Percentiles rank a stretch among this genome's conserved stretches.
Evolutionary conservation across 2,113 vertebrate species (phyloP).

Genomic region (Thunnus maccoyii): DNA sequence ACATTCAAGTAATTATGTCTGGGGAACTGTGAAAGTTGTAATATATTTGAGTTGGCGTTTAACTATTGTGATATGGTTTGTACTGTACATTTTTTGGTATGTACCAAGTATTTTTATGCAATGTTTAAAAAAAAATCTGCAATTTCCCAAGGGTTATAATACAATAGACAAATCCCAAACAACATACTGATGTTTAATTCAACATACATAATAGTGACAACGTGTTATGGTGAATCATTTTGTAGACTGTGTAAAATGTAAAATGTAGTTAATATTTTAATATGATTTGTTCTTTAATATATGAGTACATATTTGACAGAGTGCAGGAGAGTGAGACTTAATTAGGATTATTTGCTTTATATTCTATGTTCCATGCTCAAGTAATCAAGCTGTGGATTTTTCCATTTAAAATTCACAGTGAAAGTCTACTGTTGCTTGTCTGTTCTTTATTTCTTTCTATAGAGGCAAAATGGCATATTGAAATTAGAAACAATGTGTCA

Average conservation of each 20-base stretch:
- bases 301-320: constrained; percentile 8
- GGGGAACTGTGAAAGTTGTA: no score
- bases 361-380: constrained; percentile 12
- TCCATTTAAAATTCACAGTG: constrained; percentile 25
- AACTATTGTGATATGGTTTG: no score
- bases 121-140: no score
- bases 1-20: no score
- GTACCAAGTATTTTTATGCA: no score
- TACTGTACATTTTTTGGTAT: no score
- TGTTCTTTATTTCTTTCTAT: not conserved
- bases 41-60: no score
- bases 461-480: constrained; percentile 29
- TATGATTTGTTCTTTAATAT: constrained; percentile 18
- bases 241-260: not conserved
- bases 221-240: not conserved
- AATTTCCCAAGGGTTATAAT: no score
- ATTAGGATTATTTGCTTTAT: constrained; percentile 48
- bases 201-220: not conserved
- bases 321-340: constrained; percentile 15
- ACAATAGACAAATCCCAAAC: no score
- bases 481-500: constrained; percentile 48
- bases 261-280: not conserved
- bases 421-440: not conserved
- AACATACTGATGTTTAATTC: not conserved
- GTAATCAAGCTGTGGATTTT: constrained; percentile 18